Conservation (phyloP, 2,888 invertebrate species). For the Orthosia incerta region DNA sequence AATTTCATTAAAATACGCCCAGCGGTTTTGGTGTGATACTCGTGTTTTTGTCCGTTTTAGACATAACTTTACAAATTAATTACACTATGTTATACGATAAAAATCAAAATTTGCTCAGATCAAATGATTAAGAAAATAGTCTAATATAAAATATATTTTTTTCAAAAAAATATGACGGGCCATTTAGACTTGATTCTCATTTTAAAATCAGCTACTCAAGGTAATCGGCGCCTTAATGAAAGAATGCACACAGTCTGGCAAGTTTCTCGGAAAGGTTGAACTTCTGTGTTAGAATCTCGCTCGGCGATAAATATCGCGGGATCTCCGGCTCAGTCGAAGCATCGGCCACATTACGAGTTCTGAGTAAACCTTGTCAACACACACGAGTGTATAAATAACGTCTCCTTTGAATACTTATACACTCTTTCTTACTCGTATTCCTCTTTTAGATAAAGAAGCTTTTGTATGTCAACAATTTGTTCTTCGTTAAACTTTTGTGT, state of each 20-base stretch:
- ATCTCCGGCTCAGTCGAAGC: slow-evolving; percentile 58
- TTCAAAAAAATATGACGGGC: too few relatives aligned
- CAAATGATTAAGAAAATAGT: too few relatives aligned
- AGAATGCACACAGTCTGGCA: slow-evolving; percentile 71
- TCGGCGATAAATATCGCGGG: slow-evolving; percentile 70
- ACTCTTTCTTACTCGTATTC: slow-evolving; percentile 24
- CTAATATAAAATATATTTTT: too few relatives aligned
- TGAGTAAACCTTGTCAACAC: slow-evolving; percentile 61
- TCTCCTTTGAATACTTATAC: slow-evolving; percentile 42
- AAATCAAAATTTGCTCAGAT: too few relatives aligned
- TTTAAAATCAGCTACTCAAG: too few relatives aligned
- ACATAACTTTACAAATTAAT: too few relatives aligned
- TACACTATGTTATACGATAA: too few relatives aligned
- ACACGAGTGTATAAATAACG: slow-evolving; percentile 58
- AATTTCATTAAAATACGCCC: too few relatives aligned
- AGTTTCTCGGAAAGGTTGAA: slow-evolving; percentile 78
- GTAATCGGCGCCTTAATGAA: too few relatives aligned
- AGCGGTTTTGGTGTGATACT: too few relatives aligned
- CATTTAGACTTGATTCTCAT: too few relatives aligned
- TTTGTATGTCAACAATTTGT: slow-evolving; percentile 15
- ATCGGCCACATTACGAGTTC: slow-evolving; percentile 65
- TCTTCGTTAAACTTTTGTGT: slow-evolving; percentile 26
- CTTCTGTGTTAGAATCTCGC: slow-evolving; percentile 71
- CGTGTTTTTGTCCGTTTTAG: too few relatives aligned
- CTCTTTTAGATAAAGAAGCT: slow-evolving; percentile 33